phyloP scores from a whole-genome alignment of 2,888 invertebrate species.

The Leptopilina drosophilae region DNA sequence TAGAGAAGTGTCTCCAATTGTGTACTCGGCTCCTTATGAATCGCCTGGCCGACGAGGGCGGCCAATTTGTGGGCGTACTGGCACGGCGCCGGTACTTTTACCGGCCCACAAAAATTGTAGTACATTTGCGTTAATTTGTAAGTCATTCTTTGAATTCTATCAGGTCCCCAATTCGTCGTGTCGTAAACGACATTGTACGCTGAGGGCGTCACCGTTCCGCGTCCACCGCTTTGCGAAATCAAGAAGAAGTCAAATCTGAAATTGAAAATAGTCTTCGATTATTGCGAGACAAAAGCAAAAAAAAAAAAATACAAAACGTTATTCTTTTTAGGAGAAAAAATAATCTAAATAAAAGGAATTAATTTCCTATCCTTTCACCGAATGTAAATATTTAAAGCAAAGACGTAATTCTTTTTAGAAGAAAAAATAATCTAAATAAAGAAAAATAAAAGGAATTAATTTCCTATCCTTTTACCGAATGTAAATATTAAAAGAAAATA shows the following conservation, averaged over 20 bases:
- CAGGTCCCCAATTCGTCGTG: slow-evolving; percentile 82
- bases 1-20: slow-evolving; percentile 83
- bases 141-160: slow-evolving; percentile 88
- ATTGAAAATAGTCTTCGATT: no score
- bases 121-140: slow-evolving; percentile 94
- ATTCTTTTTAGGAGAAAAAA: no score
- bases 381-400: no score
- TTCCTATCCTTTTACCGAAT: no score
- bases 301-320: neutral
- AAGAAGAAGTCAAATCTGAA: slow-evolving; percentile 91
- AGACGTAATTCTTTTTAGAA: no score
- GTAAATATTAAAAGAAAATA: no score
- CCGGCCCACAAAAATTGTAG: slow-evolving; percentile 91
- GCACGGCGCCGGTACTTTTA: slow-evolving; percentile 91
- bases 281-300: no score
- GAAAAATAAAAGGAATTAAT: no score
- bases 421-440: no score
- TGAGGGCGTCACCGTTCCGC: slow-evolving; percentile 95
- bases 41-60: slow-evolving; percentile 89
- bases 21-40: slow-evolving; percentile 83
- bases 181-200: slow-evolving; percentile 92
- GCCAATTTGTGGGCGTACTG: slow-evolving; percentile 97
- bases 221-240: slow-evolving; percentile 90
- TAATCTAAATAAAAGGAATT: no score
- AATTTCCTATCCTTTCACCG: no score